Conservation (phyloP, 1,140 invertebrate species). For the Ostrea edulis region DNA sequence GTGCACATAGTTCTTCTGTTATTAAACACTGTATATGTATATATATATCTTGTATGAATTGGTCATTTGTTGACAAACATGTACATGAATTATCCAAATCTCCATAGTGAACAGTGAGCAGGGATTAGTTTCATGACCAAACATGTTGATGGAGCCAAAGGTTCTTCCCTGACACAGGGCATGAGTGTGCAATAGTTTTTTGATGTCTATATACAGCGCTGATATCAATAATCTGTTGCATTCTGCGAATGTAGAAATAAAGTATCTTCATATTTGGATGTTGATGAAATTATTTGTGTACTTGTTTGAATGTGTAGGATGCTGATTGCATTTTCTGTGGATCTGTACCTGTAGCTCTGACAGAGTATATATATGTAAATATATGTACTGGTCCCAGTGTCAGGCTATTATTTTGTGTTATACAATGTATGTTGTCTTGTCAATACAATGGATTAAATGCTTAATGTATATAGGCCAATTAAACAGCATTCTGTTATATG, state of each 20-base stretch:
- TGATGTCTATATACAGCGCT: neutral
- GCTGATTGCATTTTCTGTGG: constrained; percentile 1
- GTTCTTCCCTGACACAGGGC: neutral
- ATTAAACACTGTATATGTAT: neutral
- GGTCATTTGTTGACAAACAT: neutral
- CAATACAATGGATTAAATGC: constrained; percentile 17
- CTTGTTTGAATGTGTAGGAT: constrained; percentile 5
- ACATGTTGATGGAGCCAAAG: neutral
- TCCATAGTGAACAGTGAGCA: neutral
- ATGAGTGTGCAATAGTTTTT: neutral
- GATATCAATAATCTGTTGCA: neutral
- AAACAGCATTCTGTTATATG: neutral
- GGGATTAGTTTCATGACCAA: constrained; percentile 6
- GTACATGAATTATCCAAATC: neutral
- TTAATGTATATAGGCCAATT: constrained; percentile 8
- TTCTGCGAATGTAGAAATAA: neutral
- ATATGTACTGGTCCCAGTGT: constrained; percentile 32
- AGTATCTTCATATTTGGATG: neutral
- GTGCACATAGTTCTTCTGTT: constrained; percentile 15
- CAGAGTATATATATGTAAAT: constrained; percentile 14
- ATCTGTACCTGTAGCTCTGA: constrained; percentile 20
- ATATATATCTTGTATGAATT: constrained; percentile 10
- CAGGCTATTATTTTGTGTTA: neutral
- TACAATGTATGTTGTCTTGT: neutral
- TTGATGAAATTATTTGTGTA: neutral